phyloP scores from a whole-genome alignment of 2,113 vertebrate species.

The Prionailurus viverrinus region DNA sequence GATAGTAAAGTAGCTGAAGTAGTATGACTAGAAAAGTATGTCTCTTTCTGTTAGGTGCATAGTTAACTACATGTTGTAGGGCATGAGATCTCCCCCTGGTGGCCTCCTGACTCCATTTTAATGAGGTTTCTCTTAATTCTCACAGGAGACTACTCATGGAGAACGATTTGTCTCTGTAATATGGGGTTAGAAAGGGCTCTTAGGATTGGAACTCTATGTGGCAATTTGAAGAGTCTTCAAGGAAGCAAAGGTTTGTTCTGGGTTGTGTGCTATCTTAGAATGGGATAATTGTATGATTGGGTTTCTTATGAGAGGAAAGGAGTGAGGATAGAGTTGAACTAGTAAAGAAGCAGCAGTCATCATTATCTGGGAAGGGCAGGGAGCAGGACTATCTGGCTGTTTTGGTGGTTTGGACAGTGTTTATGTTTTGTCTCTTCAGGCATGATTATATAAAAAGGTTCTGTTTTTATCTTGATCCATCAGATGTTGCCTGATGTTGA shows the following conservation, averaged over 20 bases:
- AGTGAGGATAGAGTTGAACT: background rate
- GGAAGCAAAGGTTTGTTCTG: background rate
- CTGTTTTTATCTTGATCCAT: background rate
- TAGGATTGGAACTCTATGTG: rapidly evolving
- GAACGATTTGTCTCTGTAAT: background rate
- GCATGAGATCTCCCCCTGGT: background rate
- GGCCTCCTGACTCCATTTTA: background rate
- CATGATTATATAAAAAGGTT: background rate
- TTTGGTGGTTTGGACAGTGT: background rate
- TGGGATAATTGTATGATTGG: background rate
- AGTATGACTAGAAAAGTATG: background rate
- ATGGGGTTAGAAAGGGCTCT: background rate
- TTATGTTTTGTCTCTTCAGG: background rate
- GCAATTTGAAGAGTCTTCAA: background rate
- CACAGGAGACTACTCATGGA: background rate
- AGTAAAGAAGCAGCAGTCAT: background rate
- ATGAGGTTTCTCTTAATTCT: background rate
- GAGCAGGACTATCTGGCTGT: background rate
- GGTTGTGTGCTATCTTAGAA: background rate
- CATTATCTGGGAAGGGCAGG: background rate
- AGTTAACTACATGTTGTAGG: background rate
- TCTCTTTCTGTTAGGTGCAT: background rate
- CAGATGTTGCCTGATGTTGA: background rate
- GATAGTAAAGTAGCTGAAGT: background rate
- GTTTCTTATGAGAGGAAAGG: background rate